phyloP scores from a whole-genome alignment of 2,888 invertebrate species.

The Aplocera efformata region DNA sequence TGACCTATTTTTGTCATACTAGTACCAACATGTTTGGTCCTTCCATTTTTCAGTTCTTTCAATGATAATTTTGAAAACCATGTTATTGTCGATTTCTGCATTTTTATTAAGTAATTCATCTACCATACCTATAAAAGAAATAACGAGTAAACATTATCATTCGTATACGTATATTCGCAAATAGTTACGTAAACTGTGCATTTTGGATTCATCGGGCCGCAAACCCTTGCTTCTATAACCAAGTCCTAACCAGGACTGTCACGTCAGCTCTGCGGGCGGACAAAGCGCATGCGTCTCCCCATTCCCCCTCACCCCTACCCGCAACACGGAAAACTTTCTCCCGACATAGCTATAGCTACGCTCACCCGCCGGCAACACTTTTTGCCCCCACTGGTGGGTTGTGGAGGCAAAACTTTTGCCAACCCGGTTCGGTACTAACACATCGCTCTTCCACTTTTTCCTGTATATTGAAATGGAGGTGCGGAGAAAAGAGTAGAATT shows the following conservation, averaged over 20 bases:
- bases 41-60: too few relatives aligned
- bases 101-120: too few relatives aligned
- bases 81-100: too few relatives aligned
- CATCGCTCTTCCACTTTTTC: slow-evolving; percentile 80
- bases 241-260: slow-evolving; percentile 69
- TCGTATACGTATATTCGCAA: slow-evolving; percentile 12
- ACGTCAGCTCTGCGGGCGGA: slow-evolving; percentile 60
- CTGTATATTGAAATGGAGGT: slow-evolving; percentile 81
- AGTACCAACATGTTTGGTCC: too few relatives aligned
- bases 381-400: slow-evolving; percentile 70
- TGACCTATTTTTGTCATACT: slow-evolving; percentile 25
- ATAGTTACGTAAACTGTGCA: slow-evolving; percentile 51
- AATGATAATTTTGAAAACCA: too few relatives aligned
- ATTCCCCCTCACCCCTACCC: slow-evolving; percentile 57
- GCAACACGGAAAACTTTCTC: slow-evolving; percentile 81
- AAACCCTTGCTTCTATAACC: slow-evolving; percentile 42
- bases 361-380: slow-evolving; percentile 78
- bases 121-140: too few relatives aligned
- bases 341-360: slow-evolving; percentile 73
- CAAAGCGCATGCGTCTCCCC: slow-evolving; percentile 66
- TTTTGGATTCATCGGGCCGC: slow-evolving; percentile 25
- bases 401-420: slow-evolving; percentile 76
- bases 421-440: slow-evolving; percentile 74
- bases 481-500: slow-evolving; percentile 80
- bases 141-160: too few relatives aligned